Evolutionary conservation across 1,140 invertebrate species (phyloP).

Genomic region (Drosophila saltans): DNA sequence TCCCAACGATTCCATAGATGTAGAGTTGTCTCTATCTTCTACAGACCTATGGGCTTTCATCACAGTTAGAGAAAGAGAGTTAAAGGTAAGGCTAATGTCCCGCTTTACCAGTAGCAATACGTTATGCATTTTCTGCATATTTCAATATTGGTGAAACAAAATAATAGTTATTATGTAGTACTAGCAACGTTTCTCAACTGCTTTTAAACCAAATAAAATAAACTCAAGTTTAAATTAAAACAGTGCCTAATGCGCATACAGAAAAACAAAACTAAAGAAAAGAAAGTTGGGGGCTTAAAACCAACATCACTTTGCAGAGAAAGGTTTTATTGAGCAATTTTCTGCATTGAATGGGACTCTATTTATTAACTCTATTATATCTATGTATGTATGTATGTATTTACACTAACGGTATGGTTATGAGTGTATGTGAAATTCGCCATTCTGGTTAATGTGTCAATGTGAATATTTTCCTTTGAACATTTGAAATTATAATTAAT

Average conservation of each 20-base stretch:
- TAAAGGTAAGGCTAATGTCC: slow-evolving; percentile 18
- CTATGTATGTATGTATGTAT: slow-evolving; percentile 22
- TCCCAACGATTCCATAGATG: neutral
- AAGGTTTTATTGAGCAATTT: slow-evolving; percentile 1
- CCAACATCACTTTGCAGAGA: neutral
- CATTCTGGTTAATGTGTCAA: slow-evolving; percentile 31
- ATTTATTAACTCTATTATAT: slow-evolving; percentile 29
- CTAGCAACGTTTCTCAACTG: slow-evolving; percentile 77
- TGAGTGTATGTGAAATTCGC: slow-evolving; percentile 1
- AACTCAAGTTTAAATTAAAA: slow-evolving; percentile 20
- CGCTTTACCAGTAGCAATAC: slow-evolving; percentile 63
- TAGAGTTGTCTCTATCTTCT: neutral
- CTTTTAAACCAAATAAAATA: slow-evolving; percentile 34
- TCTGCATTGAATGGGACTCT: slow-evolving; percentile 39
- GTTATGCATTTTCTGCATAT: slow-evolving; percentile 41
- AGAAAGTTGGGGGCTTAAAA: neutral
- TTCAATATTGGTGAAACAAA: slow-evolving; percentile 23
- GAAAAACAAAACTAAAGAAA: slow-evolving; percentile 6
- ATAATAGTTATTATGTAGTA: slow-evolving; percentile 70
- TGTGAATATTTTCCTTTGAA: slow-evolving; percentile 33
- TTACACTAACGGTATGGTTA: slow-evolving; percentile 46
- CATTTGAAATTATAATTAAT: slow-evolving; percentile 30
- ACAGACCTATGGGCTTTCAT: neutral
- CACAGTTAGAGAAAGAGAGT: neutral
- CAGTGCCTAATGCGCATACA: slow-evolving; percentile 27